Conservation (phyloP, 2,888 invertebrate genomes). For the Torymus aiolomorphi region DNA sequence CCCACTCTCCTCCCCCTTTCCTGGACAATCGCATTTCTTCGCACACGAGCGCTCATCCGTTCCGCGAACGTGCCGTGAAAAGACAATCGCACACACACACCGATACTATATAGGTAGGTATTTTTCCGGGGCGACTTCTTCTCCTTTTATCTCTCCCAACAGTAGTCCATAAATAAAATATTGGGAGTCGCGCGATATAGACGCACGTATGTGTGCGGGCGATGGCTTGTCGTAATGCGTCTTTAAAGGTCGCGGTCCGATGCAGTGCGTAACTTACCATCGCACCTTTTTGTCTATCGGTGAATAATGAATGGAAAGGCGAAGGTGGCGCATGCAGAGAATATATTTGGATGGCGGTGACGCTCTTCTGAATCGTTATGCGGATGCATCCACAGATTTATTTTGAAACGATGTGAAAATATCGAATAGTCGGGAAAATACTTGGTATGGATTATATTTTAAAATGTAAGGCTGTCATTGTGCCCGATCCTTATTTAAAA, state of each 20-base stretch:
- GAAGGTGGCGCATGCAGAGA: no score
- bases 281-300: background rate
- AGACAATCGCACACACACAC: conserved; percentile 27
- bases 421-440: no score
- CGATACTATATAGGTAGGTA: background rate
- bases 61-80: conserved; percentile 47
- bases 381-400: no score
- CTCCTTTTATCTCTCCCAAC: background rate
- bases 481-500: no score
- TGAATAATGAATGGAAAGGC: conserved; percentile 11
- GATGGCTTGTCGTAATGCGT: conserved; percentile 11
- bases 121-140: background rate
- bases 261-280: no score
- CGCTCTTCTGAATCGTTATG: background rate
- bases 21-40: background rate
- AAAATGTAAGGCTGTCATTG: no score
- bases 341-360: background rate
- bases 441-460: no score
- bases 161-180: conserved; percentile 32
- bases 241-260: background rate
- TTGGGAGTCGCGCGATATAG: background rate
- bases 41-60: conserved; percentile 33
- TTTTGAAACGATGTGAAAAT: no score
- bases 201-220: no score
- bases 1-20: background rate